phyloP scores from a whole-genome alignment of 2,113 vertebrate species.

The Channa maculata region DNA sequence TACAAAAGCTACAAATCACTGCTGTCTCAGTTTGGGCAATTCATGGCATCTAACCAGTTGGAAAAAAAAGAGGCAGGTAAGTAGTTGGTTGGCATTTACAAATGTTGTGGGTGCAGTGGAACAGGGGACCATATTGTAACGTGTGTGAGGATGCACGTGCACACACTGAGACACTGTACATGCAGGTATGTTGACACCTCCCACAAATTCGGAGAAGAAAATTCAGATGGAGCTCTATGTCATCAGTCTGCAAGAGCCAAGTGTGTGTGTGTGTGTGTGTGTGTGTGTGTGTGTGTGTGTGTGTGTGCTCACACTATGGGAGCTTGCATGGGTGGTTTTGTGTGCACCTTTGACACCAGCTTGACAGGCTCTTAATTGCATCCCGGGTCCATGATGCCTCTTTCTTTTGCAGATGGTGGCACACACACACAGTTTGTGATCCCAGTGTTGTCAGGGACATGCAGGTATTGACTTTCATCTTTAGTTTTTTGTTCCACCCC shows the following conservation, averaged over 20 bases:
- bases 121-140: constrained; percentile 76
- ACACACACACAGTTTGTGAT: neutral
- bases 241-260: constrained; percentile 51
- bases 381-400: constrained; percentile 49
- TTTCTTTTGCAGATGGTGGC: constrained; percentile 42
- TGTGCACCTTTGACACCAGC: constrained; percentile 66
- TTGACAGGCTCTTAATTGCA: constrained; percentile 80
- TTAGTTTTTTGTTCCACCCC: too few species aligned
- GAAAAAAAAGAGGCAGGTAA: constrained; percentile 38
- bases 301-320: neutral
- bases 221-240: constrained; percentile 25
- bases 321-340: constrained; percentile 44
- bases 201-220: constrained; percentile 17
- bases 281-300: constrained; percentile 31
- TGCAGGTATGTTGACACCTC: constrained; percentile 11
- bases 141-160: constrained; percentile 37
- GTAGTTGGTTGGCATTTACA: constrained; percentile 77
- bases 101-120: constrained; percentile 73
- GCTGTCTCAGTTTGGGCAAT: constrained; percentile 60
- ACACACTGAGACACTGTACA: constrained; percentile 2
- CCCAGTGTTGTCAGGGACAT: constrained; percentile 2
- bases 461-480: constrained; percentile 26
- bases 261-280: constrained; percentile 47
- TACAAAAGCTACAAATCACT: constrained; percentile 63
- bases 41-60: constrained; percentile 42